phyloP scores from a whole-genome alignment of 53 echinoderm and acorn worm genomes.

The Stichopus horrens region DNA sequence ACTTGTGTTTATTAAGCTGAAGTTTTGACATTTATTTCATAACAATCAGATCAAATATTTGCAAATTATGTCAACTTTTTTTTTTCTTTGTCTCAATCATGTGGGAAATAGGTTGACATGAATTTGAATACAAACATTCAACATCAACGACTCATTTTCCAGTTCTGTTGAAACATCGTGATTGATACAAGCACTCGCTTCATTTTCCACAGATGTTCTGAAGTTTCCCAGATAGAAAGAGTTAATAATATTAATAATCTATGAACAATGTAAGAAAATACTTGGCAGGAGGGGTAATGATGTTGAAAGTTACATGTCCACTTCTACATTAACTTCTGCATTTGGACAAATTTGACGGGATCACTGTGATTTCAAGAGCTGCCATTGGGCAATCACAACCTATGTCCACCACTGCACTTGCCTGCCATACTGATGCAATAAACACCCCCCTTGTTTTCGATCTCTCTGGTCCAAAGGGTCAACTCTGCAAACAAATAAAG shows the following conservation, averaged over 20 bases:
- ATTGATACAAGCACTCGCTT: neutral
- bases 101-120: neutral
- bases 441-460: neutral
- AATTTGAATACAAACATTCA: constrained; percentile 1
- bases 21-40: neutral
- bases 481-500: constrained; percentile 48
- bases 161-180: neutral
- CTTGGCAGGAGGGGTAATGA: neutral
- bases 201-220: neutral
- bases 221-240: neutral
- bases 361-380: neutral
- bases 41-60: neutral
- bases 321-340: neutral
- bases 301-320: constrained; percentile 10
- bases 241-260: neutral
- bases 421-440: constrained; percentile 38
- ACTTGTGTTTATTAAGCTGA: neutral
- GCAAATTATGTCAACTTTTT: neutral
- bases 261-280: constrained; percentile 11
- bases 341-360: neutral
- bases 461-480: constrained; percentile 12
- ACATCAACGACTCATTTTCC: neutral
- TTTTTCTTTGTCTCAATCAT: neutral
- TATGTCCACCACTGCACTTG: constrained; percentile 2
- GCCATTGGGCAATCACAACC: constrained; percentile 6